Conservation (phyloP, 1,140 invertebrate species). For the Zaprionus inermis region DNA sequence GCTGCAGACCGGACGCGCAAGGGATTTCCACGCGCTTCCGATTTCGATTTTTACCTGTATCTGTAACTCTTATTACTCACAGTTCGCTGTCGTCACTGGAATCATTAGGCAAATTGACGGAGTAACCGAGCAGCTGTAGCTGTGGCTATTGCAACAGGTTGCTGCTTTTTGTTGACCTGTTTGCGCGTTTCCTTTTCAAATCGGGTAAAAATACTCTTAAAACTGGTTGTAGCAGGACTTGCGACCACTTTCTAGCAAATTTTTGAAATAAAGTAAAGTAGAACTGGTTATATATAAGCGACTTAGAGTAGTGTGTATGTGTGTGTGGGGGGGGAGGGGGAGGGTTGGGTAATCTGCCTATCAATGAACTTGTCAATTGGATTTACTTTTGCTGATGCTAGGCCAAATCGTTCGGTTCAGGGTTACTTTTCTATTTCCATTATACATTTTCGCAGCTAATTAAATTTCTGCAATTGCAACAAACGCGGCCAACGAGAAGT, state of each 20-base stretch:
- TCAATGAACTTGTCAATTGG: constrained; percentile 75
- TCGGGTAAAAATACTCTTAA: constrained; percentile 69
- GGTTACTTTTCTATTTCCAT: constrained; percentile 51
- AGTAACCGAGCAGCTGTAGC: constrained; percentile 12
- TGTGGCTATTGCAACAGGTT: constrained; percentile 50
- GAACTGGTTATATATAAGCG: constrained; percentile 42
- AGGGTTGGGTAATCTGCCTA: constrained; percentile 30
- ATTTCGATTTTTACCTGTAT: constrained; percentile 17
- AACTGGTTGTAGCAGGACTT: constrained; percentile 54
- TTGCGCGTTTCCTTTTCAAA: constrained; percentile 73
- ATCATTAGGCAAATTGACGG: constrained; percentile 37
- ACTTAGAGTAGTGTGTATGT: too few species aligned
- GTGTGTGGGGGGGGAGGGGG: not conserved
- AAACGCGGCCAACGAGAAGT: constrained; percentile 74
- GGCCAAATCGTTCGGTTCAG: constrained; percentile 65
- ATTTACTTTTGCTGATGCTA: constrained; percentile 36
- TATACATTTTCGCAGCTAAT: constrained; percentile 42
- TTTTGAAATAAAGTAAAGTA: constrained; percentile 67
- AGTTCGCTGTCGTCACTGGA: constrained; percentile 38
- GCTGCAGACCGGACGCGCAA: constrained; percentile 51
- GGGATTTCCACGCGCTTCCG: constrained; percentile 74
- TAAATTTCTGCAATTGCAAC: constrained; percentile 60
- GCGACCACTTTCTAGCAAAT: constrained; percentile 68
- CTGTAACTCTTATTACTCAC: constrained; percentile 61
- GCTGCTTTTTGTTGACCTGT: constrained; percentile 55